Base-by-base conservation (phyloP, 1,140 invertebrate genomes). In the Ceratosolen fusciceps region DNA sequence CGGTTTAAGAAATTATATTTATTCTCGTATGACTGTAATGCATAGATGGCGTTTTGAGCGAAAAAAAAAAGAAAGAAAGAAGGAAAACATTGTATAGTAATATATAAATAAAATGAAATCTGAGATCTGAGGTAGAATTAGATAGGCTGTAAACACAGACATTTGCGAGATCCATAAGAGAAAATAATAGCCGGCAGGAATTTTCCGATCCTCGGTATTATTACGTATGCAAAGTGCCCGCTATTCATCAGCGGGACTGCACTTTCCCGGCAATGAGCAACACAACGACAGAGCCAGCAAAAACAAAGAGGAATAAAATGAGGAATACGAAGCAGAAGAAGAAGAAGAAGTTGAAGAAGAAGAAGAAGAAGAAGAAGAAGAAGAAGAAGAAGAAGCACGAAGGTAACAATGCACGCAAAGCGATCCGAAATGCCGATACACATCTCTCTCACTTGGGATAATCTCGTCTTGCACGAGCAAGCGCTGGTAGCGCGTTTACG, bases 401-500 rank as follows among this genome's bases (percentile, higher is more conserved):
- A 34, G 21, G n/a, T 54, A 56, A 76, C 62, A 76, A 76, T 76
- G 74, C n/a, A 39, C 47, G 58, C 43, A 52, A 52, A 67, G n/a
- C 62, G 62, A 68, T 76, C n/a, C 47, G 24, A 76, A 68, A 52
- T 76, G 19, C 49, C 65, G 75, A 70, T 77, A 70, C 49, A 47
- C 72, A 74, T 74, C 72, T 68, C 34, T 70, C 65, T 68, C 60
- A 7, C 47, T 47, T 4, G 47, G 74, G 52, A 77, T 77, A 77
- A 77, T 70, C 65, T 68, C 65, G 47, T 68, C 49, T 47, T 31
- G 34, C 60, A 65, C 58, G 58, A 74, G 52, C 31, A 58, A 56
- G n/a, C 74, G 21, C 5, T 29, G n/a, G 75, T 43, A 71, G 76
- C 67, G 43, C 76, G 65, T 71, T 73, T 65, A 73, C n/a, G 70